phyloP scores from a whole-genome alignment of 2,797 vertebrate genomes.

The Leptatherina wallacei region DNA sequence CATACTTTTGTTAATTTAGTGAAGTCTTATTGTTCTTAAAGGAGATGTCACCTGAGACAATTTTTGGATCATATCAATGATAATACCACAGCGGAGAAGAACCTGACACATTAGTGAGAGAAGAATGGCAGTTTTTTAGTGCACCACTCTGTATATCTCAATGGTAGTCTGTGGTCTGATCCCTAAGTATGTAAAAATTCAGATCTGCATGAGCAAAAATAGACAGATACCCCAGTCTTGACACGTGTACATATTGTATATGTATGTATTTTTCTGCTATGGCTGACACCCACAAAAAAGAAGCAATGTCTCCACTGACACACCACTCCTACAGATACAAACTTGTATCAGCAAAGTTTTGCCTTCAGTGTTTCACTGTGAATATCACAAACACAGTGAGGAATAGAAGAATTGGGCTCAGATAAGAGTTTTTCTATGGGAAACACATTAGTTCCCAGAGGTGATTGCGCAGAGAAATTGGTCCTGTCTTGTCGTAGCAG shows the following conservation, averaged over 20 bases:
- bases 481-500: constrained; percentile 44
- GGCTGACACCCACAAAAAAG: background rate
- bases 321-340: constrained; percentile 13
- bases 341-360: constrained; percentile 26
- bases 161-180: constrained; percentile 1
- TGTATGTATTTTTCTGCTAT: constrained; percentile 13
- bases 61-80: constrained; percentile 33
- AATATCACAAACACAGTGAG: constrained; percentile 57
- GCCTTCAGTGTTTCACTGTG: constrained; percentile 17
- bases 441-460: constrained; percentile 67
- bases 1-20: constrained; percentile 1
- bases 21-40: constrained; percentile 30
- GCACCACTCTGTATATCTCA: constrained; percentile 1
- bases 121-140: constrained; percentile 6
- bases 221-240: background rate
- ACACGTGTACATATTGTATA: background rate
- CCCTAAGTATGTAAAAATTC: background rate
- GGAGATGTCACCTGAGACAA: constrained; percentile 47
- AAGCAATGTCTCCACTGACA: constrained; percentile 13
- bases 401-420: constrained; percentile 44
- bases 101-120: constrained; percentile 26
- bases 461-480: constrained; percentile 38
- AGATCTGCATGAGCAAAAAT: constrained; percentile 22
- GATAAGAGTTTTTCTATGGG: constrained; percentile 48
- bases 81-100: constrained; percentile 10